These are phyloP conservation scores for Anthophora plumipes DNA, from an alignment of 2,888 invertebrate genomes.

Conservation along the genomic window DNA sequence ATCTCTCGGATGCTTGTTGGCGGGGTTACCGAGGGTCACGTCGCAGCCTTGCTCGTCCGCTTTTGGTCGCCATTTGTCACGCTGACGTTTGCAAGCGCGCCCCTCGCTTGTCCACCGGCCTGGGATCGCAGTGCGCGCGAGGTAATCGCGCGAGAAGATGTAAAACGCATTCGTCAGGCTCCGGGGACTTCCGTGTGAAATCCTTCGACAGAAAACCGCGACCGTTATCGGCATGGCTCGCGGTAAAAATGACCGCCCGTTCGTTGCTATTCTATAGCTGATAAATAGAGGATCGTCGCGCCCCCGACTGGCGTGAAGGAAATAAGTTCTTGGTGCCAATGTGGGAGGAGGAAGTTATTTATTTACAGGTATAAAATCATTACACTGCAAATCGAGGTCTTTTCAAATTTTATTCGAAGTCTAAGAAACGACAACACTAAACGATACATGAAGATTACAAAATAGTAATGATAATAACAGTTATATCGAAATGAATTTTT, in stretches of 20 bases:
- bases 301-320: neutral
- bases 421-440: neutral
- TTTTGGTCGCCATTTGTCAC: constrained; percentile 73
- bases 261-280: constrained; percentile 2
- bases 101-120: constrained; percentile 41
- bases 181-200: constrained; percentile 64
- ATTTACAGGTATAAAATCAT: neutral
- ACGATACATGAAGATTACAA: too few relatives aligned
- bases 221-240: constrained; percentile 32
- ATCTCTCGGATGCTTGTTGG: constrained; percentile 51
- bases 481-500: too few relatives aligned
- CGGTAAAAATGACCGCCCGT: constrained; percentile 43
- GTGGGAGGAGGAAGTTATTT: neutral
- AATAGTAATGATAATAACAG: too few relatives aligned
- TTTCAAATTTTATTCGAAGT: too few relatives aligned
- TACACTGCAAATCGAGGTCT: too few relatives aligned
- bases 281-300: constrained; percentile 39
- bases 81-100: constrained; percentile 71
- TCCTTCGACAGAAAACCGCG: constrained; percentile 56
- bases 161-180: constrained; percentile 76
- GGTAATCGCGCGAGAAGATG: constrained; percentile 73
- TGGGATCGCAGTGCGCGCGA: constrained; percentile 51
- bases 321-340: neutral
- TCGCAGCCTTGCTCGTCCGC: constrained; percentile 66
- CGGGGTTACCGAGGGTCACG: constrained; percentile 68